Percentiles rank a stretch among this genome's conserved stretches.
phyloP scores from a whole-genome alignment of 2,113 vertebrate genomes.

The Microcebus murinus region DNA sequence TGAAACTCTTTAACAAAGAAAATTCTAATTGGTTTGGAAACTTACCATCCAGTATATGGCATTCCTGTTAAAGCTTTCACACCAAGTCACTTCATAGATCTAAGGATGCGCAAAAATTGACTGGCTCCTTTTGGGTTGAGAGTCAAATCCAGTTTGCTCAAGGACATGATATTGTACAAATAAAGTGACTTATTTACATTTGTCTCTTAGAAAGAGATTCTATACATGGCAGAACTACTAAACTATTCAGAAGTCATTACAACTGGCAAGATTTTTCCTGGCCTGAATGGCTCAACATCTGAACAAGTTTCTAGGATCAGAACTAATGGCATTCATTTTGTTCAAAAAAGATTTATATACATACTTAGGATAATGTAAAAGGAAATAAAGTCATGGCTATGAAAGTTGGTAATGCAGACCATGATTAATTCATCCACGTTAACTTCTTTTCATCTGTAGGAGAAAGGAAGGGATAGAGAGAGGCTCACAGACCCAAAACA shows the following conservation, averaged over 20 bases:
- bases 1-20: neutral
- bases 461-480: neutral
- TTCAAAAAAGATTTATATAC: neutral
- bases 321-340: neutral
- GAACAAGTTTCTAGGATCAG: neutral
- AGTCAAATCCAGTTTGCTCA: neutral
- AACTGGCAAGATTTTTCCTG: neutral
- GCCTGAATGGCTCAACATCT: neutral
- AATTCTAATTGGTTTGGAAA: neutral
- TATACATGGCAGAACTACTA: neutral
- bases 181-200: neutral
- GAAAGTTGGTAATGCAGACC: neutral
- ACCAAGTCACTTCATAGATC: neutral
- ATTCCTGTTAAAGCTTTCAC: neutral
- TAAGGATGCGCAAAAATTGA: neutral
- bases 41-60: neutral
- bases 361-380: neutral
- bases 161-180: neutral
- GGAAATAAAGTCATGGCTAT: neutral
- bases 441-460: neutral
- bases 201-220: neutral
- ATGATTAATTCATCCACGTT: neutral
- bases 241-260: neutral
- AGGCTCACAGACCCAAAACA: neutral
- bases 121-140: neutral